Base-by-base conservation (phyloP, 2,797 vertebrate species). In the Gadopsis marmoratus region DNA sequence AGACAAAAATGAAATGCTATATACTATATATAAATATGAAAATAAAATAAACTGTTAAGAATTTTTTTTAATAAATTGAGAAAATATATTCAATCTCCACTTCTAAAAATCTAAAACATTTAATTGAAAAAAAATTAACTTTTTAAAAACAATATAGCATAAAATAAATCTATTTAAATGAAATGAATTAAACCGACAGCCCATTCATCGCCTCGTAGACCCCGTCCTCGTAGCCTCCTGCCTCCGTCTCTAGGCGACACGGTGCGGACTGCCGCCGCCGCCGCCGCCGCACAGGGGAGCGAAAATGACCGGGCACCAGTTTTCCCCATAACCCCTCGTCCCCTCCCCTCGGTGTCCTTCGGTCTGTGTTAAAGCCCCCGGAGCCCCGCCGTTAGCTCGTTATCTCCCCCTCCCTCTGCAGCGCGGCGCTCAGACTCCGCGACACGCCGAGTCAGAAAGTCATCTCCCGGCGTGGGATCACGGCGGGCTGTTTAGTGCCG, bases 231-330 rank as follows among this genome's bases (percentile, higher is more conserved):
- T 45, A 41, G 76, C 84, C 86, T 75, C 60, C 54, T 33, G 76
- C 54, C 80, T 76, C 89, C 59, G 86, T 86, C 87, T 89, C 90
- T 41, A 87, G 79, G 87, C 85, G 90, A 91, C 90, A 79, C 84
- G n/a, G 66, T 4, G 5, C 86, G 43, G 70, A 58, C 61, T 70
- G 41, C 79, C n/a, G 37, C 72, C 23, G 39, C 67, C 53, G 78
- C 83, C 45, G 56, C 74, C 56, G 43, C 58, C 76, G 75, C 85
- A 82, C 50, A 14, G 72, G 45, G 56, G 62, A 56, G 58, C 48
- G 48, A 64, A 3, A 19, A 58, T 29, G 43, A 60, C 79, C 83
- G 82, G 86, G 67, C 43, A 79, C 65, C 70, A 3, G 69, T 53
- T 31, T 6, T 6, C 73, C 23, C 59, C 54, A 1, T 12, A 4